Evolutionary conservation across 2,888 invertebrate genomes (phyloP), one percentile per base, ranked within the genome.

Genomic region (Pelosia muscerda): DNA sequence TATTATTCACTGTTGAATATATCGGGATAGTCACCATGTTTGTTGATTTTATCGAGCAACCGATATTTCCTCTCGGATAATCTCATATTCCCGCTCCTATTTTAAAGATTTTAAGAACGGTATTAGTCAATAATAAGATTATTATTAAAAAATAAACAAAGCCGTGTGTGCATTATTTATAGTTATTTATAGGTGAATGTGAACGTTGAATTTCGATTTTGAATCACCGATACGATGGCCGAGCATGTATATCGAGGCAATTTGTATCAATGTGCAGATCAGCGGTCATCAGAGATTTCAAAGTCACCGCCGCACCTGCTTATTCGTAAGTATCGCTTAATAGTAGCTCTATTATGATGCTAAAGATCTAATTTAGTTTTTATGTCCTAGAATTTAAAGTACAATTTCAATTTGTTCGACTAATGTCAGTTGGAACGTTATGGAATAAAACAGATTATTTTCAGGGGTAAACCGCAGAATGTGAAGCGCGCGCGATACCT

Each of bases 391-490:
- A 10, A 0, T 2, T 62, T 78, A 86, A 74, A 74, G 69, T 66
- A 54, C 19, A 73, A 71, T 79, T 81, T 84, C 28, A 38, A 53
- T 59, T 63, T 31, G n/a, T 31, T 28, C 23, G 13, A 5, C 31
- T 65, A 58, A 25, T 71, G 57, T 60, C n/a, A 59, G 62, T 75
- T 84, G 77, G 53, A 78, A 66, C 80, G 53, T 86, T 88, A 78
- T 68, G 55, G 49, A 74, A 74, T 70, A 61, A 73, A 68, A 68
- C 66, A 65, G 26, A 75, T 81, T 78, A 86, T 85, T 88, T 90
- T 90, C 87, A 90, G 90, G 85, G 89, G 86, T 88, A 86, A 90
- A 92, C 92, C 91, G 90, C 92, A 86, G 90, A 90, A 92, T 92
- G 88, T 79, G 76, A 78, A 82, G 88, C 86, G 85, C 83, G 81